Percentiles rank a stretch among this genome's conserved stretches.
phyloP scores from a whole-genome alignment of 1,140 invertebrate species.

The Papilio polytes region DNA sequence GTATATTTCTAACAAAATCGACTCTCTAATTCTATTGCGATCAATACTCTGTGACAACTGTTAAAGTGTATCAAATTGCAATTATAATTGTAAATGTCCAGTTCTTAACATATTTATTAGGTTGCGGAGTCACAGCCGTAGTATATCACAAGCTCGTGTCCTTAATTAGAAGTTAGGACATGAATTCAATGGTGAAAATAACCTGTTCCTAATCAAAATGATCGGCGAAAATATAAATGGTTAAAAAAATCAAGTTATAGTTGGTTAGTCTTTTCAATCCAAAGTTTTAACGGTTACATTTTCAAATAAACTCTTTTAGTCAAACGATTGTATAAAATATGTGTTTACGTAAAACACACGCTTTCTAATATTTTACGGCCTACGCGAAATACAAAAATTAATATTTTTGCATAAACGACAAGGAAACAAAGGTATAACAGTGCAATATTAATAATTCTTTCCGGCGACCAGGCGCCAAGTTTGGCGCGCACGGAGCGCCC shows the following conservation, averaged over 20 bases:
- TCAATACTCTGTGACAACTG: conserved; percentile 2
- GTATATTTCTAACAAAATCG: neutral
- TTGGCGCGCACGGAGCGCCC: conserved; percentile 32
- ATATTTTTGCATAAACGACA: conserved; percentile 32
- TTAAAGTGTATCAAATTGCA: conserved; percentile 14
- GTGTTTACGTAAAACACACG: neutral
- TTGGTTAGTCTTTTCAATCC: no score
- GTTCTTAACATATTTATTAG: conserved; percentile 26
- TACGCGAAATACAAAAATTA: conserved; percentile 27
- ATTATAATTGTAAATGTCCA: conserved; percentile 26
- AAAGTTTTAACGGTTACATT: neutral
- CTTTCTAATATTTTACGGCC: conserved; percentile 16
- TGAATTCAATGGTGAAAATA: neutral
- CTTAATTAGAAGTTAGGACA: conserved; percentile 20
- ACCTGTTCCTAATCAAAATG: neutral
- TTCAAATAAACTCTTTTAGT: neutral
- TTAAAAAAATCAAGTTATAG: no score
- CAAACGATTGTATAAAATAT: neutral
- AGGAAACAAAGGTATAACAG: conserved; percentile 4
- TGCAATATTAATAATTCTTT: conserved; percentile 31
- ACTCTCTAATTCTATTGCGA: neutral
- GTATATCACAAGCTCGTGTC: conserved; percentile 4
- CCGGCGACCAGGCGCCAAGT: conserved; percentile 18
- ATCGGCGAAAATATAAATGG: neutral
- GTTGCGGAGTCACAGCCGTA: neutral